Evolutionary conservation across 2,888 invertebrate genomes (phyloP).

Genomic region (Steinernema scapterisci): DNA sequence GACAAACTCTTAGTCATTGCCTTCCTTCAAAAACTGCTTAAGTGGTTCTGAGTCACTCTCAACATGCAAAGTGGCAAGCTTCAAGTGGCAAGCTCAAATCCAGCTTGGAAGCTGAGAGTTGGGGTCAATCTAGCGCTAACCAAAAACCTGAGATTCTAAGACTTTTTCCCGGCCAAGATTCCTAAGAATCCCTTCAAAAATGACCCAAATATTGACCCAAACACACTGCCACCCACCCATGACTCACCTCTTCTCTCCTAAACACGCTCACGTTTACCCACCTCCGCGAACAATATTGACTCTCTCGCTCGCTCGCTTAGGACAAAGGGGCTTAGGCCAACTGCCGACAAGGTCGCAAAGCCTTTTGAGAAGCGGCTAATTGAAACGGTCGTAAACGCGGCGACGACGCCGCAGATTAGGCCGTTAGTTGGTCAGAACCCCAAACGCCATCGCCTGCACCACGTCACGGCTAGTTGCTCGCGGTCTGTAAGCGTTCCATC

Average conservation of each 20-base stretch:
- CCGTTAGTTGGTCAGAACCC: not conserved
- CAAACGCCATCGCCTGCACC: not conserved
- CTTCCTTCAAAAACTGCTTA: too few relatives aligned
- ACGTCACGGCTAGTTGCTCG: not conserved
- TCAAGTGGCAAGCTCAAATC: too few relatives aligned
- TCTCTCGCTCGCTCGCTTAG: not conserved
- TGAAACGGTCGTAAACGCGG: conserved; percentile 19
- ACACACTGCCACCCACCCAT: not conserved
- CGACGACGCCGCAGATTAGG: conserved; percentile 21
- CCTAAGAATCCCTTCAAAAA: too few relatives aligned
- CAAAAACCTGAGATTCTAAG: too few relatives aligned
- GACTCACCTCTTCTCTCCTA: not conserved
- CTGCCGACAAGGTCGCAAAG: not conserved
- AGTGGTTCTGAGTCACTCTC: too few relatives aligned
- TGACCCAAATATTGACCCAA: too few relatives aligned
- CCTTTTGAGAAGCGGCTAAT: conserved; percentile 8
- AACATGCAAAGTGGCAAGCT: too few relatives aligned
- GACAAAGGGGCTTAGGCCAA: conserved; percentile 2
- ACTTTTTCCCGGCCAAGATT: too few relatives aligned
- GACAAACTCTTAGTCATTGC: too few relatives aligned
- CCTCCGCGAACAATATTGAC: not conserved
- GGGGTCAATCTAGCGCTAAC: too few relatives aligned
- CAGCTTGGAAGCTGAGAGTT: too few relatives aligned
- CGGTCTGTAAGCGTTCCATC: not conserved
- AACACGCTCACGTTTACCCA: not conserved